Conservation (phyloP, 2,797 vertebrate species). For the Micrastur ruficollis region DNA sequence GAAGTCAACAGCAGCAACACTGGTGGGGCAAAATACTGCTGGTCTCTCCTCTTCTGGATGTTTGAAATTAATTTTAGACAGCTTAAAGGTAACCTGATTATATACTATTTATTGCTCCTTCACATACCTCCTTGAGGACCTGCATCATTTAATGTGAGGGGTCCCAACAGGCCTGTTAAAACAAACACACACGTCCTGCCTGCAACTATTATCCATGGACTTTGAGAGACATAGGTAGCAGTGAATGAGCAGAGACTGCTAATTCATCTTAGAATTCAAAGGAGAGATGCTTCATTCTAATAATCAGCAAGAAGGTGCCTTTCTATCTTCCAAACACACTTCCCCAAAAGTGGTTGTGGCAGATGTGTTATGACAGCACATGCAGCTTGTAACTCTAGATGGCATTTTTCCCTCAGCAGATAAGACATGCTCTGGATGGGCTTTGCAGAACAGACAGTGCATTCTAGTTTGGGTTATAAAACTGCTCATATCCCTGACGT, state of each 20-base stretch:
- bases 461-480: background rate
- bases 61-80: background rate
- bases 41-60: background rate
- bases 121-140: background rate
- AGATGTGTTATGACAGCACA: background rate
- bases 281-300: background rate
- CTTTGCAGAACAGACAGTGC: background rate
- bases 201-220: background rate
- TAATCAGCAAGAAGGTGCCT: background rate
- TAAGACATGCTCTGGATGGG: background rate
- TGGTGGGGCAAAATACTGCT: background rate
- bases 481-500: background rate
- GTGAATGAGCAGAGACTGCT: constrained; percentile 25
- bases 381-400: background rate
- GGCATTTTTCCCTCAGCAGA: background rate
- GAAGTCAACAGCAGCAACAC: background rate
- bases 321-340: background rate
- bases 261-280: background rate
- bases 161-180: constrained; percentile 14
- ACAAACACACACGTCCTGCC: background rate
- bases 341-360: background rate
- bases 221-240: background rate
- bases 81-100: constrained; percentile 17
- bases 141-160: background rate
- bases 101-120: background rate